phyloP scores from a whole-genome alignment of 2,888 invertebrate genomes.

The Drosophila pegasa region DNA sequence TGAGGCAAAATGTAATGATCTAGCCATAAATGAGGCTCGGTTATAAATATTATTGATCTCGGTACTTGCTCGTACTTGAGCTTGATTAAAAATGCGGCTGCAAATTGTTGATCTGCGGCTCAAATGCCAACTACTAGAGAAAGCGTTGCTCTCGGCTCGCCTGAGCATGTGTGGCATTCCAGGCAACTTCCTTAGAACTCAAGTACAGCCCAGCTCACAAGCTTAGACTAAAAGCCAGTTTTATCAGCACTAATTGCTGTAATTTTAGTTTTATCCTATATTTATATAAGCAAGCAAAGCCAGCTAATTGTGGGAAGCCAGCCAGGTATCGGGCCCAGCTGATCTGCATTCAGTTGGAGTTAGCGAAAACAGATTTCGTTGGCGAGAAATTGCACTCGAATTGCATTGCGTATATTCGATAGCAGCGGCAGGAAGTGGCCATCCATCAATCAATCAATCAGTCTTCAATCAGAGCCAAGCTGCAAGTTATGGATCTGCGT shows the following conservation, averaged over 20 bases:
- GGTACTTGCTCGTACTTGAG: slow-evolving; percentile 36
- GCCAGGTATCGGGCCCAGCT: neutral
- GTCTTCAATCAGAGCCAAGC: slow-evolving; percentile 38
- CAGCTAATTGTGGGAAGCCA: slow-evolving; percentile 9
- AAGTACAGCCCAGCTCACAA: neutral
- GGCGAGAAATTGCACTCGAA: slow-evolving; percentile 1
- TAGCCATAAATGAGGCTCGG: slow-evolving; percentile 50
- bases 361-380: neutral
- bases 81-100: slow-evolving; percentile 49
- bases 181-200: slow-evolving; percentile 20
- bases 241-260: slow-evolving; percentile 5
- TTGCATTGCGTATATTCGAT: neutral
- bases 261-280: slow-evolving; percentile 2
- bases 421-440: slow-evolving; percentile 30
- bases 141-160: slow-evolving; percentile 36
- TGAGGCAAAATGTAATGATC: slow-evolving; percentile 57
- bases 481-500: slow-evolving; percentile 24
- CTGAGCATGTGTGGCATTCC: slow-evolving; percentile 17
- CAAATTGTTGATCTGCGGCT: slow-evolving; percentile 45
- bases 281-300: slow-evolving; percentile 1
- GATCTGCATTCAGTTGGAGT: neutral
- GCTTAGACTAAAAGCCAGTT: neutral
- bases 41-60: slow-evolving; percentile 55
- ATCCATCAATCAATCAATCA: slow-evolving; percentile 9
- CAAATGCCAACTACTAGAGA: slow-evolving; percentile 37